A percentile compares a stretch with the other conserved stretches of the same genome.
Evolutionary conservation across 2,113 vertebrate species (phyloP).

Genomic region (Hystrix brachyura): DNA sequence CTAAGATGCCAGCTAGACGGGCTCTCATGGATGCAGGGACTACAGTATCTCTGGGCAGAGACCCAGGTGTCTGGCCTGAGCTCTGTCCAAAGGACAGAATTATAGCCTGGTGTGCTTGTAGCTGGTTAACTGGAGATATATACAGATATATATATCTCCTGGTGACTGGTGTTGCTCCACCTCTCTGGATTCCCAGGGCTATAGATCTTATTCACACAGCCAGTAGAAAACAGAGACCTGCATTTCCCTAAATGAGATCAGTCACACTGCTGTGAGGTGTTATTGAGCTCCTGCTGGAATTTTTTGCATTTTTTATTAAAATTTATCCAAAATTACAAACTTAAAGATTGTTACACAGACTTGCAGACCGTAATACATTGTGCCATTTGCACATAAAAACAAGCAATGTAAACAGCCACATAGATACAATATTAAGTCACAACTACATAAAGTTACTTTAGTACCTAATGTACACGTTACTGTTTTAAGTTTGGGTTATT

Average conservation of each 20-base stretch:
- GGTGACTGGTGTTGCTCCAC: neutral
- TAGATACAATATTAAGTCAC: too few species aligned
- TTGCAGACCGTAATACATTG: too few species aligned
- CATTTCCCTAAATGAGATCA: neutral
- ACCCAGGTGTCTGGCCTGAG: neutral
- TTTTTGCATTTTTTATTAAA: too few species aligned
- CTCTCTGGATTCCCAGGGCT: neutral
- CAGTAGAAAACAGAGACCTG: neutral
- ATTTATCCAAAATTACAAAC: too few species aligned
- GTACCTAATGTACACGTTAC: too few species aligned
- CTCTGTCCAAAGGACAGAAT: neutral
- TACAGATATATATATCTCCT: too few species aligned
- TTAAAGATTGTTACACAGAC: too few species aligned
- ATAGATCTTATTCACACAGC: neutral
- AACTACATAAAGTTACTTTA: too few species aligned
- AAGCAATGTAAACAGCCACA: too few species aligned
- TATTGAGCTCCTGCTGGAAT: neutral
- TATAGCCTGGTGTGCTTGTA: accelerated
- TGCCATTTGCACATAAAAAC: too few species aligned
- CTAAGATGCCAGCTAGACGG: neutral
- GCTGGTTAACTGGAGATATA: neutral
- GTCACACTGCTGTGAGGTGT: accelerated
- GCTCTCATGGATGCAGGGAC: accelerated
- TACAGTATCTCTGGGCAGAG: neutral
- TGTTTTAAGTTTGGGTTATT: too few species aligned